Evolutionary conservation across 1,140 invertebrate genomes (phyloP).

Genomic region (Stenopsyche tienmushanensis): DNA sequence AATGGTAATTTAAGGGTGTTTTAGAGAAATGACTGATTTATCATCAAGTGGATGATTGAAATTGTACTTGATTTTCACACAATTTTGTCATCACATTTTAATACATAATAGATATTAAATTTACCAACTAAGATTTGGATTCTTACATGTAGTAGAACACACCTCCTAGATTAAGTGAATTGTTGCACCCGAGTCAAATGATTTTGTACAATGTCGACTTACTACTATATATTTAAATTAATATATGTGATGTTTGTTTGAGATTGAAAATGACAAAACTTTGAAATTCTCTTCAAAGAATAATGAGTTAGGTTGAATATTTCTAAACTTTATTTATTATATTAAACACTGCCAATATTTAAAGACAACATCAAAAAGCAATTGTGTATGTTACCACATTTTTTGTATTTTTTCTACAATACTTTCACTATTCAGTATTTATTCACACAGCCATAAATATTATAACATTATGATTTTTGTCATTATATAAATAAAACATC

Average conservation of each 20-base stretch:
- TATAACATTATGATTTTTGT: background rate
- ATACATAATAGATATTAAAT: constrained; percentile 35
- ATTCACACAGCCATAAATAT: background rate
- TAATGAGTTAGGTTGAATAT: constrained; percentile 20
- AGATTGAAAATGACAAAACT: constrained; percentile 40
- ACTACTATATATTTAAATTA: constrained; percentile 40
- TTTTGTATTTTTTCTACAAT: constrained; percentile 30
- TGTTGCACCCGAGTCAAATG: constrained; percentile 41
- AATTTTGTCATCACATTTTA: constrained; percentile 42
- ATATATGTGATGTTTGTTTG: constrained; percentile 39
- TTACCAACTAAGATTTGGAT: constrained; percentile 40
- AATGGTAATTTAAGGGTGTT: constrained; percentile 38
- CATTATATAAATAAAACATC: background rate
- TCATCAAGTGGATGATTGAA: constrained; percentile 54
- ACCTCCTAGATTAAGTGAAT: constrained; percentile 40
- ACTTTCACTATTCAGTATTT: background rate
- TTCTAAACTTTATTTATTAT: constrained; percentile 12
- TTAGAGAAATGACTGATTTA: constrained; percentile 56
- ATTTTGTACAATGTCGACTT: constrained; percentile 43
- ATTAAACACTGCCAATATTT: constrained; percentile 26
- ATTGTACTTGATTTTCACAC: constrained; percentile 47
- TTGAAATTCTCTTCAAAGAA: constrained; percentile 38
- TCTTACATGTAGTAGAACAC: constrained; percentile 42
- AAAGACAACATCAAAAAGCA: background rate
- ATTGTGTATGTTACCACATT: constrained; percentile 11